phyloP scores from a whole-genome alignment of 2,113 vertebrate species.

The Cyanoramphus novaezelandiae region DNA sequence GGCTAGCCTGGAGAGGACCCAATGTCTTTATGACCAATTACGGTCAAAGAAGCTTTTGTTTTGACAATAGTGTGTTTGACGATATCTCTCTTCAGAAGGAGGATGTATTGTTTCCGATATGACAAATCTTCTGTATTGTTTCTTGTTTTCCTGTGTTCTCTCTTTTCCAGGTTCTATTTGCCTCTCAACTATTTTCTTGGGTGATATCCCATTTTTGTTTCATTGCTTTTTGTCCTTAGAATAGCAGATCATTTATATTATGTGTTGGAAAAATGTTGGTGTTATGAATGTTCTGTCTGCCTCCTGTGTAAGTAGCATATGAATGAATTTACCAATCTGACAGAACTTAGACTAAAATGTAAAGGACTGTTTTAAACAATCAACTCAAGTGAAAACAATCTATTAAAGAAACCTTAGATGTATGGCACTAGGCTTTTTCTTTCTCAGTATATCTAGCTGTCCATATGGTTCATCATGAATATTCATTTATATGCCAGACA shows the following conservation, averaged over 20 bases:
- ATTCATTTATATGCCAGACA: background rate
- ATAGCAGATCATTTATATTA: background rate
- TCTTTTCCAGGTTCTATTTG: constrained; percentile 28
- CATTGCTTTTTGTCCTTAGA: constrained; percentile 20
- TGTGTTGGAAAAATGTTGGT: background rate
- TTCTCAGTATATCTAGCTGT: background rate
- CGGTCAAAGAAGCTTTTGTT: constrained; percentile 57
- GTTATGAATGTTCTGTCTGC: background rate
- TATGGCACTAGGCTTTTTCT: background rate
- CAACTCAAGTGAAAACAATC: background rate
- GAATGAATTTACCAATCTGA: constrained; percentile 1
- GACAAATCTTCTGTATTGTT: constrained; percentile 21
- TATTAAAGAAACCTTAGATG: background rate
- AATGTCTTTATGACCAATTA: constrained; percentile 46
- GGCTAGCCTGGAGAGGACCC: background rate
- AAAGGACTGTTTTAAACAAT: background rate
- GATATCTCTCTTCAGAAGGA: constrained; percentile 19
- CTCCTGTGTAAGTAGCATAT: background rate
- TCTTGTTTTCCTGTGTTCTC: constrained; percentile 34
- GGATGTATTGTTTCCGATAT: constrained; percentile 48
- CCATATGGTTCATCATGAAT: background rate
- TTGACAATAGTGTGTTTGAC: constrained; percentile 23
- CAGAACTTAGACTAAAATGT: constrained; percentile 11
- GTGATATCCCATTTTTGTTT: background rate
- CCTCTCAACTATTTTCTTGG: background rate